Percentiles rank a stretch among this genome's conserved stretches.
These are phyloP conservation scores for Priocnemis perturbator DNA, from an alignment of 2,888 invertebrate genomes.

Conservation along the genomic window DNA sequence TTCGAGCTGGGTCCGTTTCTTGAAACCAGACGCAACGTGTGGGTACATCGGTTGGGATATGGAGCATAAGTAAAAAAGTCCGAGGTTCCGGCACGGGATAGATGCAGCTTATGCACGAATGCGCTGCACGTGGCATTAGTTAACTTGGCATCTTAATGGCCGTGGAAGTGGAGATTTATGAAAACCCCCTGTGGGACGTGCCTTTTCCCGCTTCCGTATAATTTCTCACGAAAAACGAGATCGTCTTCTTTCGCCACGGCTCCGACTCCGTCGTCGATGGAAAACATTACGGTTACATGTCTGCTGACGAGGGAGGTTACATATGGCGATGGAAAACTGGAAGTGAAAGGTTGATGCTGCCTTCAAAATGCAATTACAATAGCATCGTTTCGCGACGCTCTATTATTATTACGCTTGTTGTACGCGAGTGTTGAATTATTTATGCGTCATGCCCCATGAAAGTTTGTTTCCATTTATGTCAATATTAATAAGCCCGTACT, in stretches of 20 bases:
- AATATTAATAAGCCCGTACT: no score
- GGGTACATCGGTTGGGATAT: neutral
- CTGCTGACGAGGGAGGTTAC: no score
- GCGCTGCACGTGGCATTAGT: conserved; percentile 59
- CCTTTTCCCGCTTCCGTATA: conserved; percentile 39
- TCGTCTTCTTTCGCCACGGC: conserved; percentile 1
- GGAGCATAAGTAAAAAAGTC: neutral
- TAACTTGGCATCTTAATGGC: conserved; percentile 52
- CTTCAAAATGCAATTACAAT: no score
- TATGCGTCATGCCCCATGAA: no score
- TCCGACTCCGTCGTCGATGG: no score
- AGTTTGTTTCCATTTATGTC: no score
- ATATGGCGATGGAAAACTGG: no score
- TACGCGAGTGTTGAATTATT: no score
- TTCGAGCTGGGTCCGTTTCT: neutral
- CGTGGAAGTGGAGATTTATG: conserved; percentile 54
- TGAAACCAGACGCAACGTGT: neutral
- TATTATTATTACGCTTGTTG: no score
- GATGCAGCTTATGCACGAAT: conserved; percentile 39
- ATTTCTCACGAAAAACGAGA: conserved; percentile 23
- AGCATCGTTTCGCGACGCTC: no score
- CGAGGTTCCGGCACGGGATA: neutral
- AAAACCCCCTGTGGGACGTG: conserved; percentile 47
- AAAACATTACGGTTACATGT: no score
- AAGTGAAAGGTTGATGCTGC: no score